Base-by-base conservation (phyloP, 1,140 invertebrate genomes). In the Drosophila gunungcola region DNA sequence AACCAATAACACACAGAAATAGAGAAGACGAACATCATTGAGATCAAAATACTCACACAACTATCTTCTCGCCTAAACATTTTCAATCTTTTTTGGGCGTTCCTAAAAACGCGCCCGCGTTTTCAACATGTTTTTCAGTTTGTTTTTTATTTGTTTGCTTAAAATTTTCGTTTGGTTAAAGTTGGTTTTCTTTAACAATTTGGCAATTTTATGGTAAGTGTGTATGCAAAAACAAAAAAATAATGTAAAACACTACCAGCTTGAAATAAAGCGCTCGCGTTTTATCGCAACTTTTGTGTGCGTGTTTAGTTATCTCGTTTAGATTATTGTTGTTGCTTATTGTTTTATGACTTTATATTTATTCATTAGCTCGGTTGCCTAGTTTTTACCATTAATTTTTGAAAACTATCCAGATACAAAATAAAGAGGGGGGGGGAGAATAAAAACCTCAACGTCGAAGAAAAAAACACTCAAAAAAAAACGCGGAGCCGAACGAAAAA, bases 341-440 rank as follows among this genome's bases (percentile, higher is more conserved):
- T 46, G 55, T 69, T 83, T 88, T 88, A 88, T 69, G 67, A 64
- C 76, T 80, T 70, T 81, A 88, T 86, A 86, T 86, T 86, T 86
- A 86, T 86, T 88, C 84, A 86, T 88, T 82, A 86, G 78, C 80
- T 80, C 32, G 48, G 49, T 51, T 63, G 81, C 63, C 77, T 63
- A 64, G 68, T 78, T 78, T 78, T 60, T 72, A 61, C 70, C 65
- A 65, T 73, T 80, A 74, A 83, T 80, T 83, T 54, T 78, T 55
- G 48, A 39, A 54, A 70, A 53, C 73, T 42, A 55, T 25, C 58
- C 25, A 51, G 41, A 56, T 29, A n/a, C 32, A 16, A 42, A 56
- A 70, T 13, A 57, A 21, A 11, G 29, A 34, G 3, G 16, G 16
- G 16, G 16, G 16, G 16, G 16, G 6, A 73, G 16, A 56, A 21